A percentile compares a stretch with the other conserved stretches of the same genome.
Conservation (phyloP, 2,113 vertebrate genomes). For the Xyliphius kryptos region DNA sequence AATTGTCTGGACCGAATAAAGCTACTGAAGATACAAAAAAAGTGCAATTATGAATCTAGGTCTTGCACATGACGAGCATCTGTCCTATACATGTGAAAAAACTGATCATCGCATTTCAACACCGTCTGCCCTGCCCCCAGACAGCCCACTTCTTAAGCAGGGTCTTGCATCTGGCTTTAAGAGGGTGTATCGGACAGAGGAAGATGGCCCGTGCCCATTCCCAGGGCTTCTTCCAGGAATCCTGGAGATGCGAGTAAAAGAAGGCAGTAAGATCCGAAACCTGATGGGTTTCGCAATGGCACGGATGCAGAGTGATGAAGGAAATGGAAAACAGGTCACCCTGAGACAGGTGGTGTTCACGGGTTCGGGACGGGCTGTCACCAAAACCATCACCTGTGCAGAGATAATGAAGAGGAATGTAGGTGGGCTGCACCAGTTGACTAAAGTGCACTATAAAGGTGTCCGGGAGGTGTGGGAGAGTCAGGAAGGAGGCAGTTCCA, state of each 20-base stretch:
- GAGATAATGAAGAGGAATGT: conserved; percentile 95
- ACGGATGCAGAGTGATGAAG: conserved; percentile 78
- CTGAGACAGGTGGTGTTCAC: conserved; percentile 85
- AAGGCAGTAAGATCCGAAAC: conserved; percentile 96
- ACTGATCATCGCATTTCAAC: conserved; percentile 29
- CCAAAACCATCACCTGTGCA: conserved; percentile 92
- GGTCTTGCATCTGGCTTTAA: conserved; percentile 79
- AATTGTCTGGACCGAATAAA: too few relatives aligned
- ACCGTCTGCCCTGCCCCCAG: conserved; percentile 27
- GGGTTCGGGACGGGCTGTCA: conserved; percentile 84
- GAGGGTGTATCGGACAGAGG: conserved; percentile 82
- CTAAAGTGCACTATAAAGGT: conserved; percentile 82
- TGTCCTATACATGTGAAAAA: conserved; percentile 48
- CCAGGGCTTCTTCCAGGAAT: conserved; percentile 71
- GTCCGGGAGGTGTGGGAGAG: conserved; percentile 89
- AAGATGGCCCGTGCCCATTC: conserved; percentile 76
- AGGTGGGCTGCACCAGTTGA: conserved; percentile 87
- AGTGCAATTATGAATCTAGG: conserved; percentile 48
- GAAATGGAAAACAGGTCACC: conserved; percentile 31
- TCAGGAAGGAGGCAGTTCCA: conserved; percentile 56
- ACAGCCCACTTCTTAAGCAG: conserved; percentile 52
- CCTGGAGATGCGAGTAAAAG: conserved; percentile 92
- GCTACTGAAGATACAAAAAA: too few relatives aligned
- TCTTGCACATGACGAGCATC: conserved; percentile 32
- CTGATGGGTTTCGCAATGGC: conserved; percentile 90